phyloP scores from a whole-genome alignment of 2,888 invertebrate species.

The Malachius bipustulatus region DNA sequence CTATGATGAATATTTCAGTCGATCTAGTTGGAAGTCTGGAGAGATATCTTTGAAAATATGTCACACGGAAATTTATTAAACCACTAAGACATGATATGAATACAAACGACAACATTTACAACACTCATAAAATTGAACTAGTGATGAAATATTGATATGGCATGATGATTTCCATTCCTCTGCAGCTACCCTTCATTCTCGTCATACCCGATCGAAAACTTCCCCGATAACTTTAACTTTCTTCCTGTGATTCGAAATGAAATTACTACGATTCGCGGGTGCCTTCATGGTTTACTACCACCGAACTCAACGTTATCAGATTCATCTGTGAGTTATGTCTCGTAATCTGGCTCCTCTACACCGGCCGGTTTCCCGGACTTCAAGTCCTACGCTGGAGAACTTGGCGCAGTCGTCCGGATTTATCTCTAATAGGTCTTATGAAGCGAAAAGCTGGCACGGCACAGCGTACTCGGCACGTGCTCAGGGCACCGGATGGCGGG shows the following conservation, averaged over 20 bases:
- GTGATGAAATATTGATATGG: constrained; percentile 16
- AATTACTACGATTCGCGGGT: constrained; percentile 12
- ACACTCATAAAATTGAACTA: constrained; percentile 17
- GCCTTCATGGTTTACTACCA: neutral
- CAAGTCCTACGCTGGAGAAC: too few relatives aligned
- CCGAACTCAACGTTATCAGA: neutral
- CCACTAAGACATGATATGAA: constrained; percentile 16
- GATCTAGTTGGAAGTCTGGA: constrained; percentile 12
- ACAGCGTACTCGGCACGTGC: too few relatives aligned
- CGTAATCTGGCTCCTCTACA: too few relatives aligned
- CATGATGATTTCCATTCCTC: constrained; percentile 12
- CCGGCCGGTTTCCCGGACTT: too few relatives aligned
- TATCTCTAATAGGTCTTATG: too few relatives aligned
- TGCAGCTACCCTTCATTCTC: constrained; percentile 7
- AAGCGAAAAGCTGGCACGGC: too few relatives aligned
- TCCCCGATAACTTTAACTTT: constrained; percentile 11
- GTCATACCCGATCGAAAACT: constrained; percentile 9
- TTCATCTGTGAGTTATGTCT: constrained; percentile 1
- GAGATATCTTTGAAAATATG: constrained; percentile 10
- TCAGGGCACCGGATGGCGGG: too few relatives aligned
- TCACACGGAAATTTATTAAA: constrained; percentile 5
- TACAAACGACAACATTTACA: constrained; percentile 15
- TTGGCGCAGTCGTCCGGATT: too few relatives aligned
- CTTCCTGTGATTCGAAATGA: constrained; percentile 18
- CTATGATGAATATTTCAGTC: constrained; percentile 5